Conservation (phyloP, 92 coral and sea anemone genomes). For the Palythoa heliodiscus region DNA sequence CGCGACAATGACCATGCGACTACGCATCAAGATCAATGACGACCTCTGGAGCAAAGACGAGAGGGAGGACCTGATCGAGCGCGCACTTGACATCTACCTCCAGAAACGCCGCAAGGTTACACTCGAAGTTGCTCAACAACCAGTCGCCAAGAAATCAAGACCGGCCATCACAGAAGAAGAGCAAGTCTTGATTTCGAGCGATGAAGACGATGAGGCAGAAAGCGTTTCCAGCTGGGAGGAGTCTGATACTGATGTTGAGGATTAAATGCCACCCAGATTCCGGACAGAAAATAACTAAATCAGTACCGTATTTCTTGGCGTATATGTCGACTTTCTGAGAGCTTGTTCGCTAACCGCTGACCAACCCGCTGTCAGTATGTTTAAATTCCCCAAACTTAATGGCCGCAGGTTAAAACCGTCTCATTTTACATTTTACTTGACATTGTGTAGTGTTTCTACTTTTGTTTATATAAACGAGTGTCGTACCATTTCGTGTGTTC, state of each 20-base stretch:
- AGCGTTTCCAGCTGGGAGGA: constrained; percentile 28
- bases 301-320: not conserved
- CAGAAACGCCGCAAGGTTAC: constrained; percentile 38
- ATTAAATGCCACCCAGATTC: constrained; percentile 17
- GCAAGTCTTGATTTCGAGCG: constrained; percentile 11
- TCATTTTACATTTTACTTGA: not conserved
- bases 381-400: not conserved
- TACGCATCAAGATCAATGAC: constrained; percentile 43
- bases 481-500: constrained; percentile 8
- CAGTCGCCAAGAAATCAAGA: constrained; percentile 25
- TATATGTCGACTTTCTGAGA: not conserved
- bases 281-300: not conserved
- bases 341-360: not conserved
- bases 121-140: constrained; percentile 22
- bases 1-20: constrained; percentile 50
- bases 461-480: constrained; percentile 4
- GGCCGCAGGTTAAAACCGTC: not conserved
- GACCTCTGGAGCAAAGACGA: constrained; percentile 50
- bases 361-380: not conserved
- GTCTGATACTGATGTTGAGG: constrained; percentile 16
- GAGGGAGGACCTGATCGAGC: constrained; percentile 40
- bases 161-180: constrained; percentile 1
- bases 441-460: not conserved
- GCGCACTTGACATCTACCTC: constrained; percentile 48
- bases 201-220: constrained; percentile 12